A percentile compares a stretch with the other conserved stretches of the same genome.
phyloP scores from a whole-genome alignment of 2,113 vertebrate genomes.

The Carlito syrichta region DNA sequence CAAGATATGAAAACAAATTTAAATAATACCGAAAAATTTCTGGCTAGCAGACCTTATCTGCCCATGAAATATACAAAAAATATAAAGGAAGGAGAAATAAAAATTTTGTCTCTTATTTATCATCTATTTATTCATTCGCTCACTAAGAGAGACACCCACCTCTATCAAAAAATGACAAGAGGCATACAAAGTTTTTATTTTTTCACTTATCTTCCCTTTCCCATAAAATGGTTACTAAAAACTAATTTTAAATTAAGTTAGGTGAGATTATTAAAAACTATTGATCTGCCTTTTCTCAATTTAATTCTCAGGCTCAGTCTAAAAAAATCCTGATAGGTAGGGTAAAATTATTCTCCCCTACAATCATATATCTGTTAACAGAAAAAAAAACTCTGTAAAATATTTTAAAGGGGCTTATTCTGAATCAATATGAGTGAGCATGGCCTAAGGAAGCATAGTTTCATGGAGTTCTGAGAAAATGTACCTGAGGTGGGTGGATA shows the following conservation, averaged over 20 bases:
- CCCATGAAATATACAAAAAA: not conserved
- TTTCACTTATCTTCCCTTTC: not conserved
- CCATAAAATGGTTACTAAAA: not conserved
- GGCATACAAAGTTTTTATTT: constrained; percentile 54
- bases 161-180: constrained; percentile 28
- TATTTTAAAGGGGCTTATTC: too few species aligned
- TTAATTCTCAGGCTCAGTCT: too few species aligned
- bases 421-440: too few species aligned
- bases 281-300: too few species aligned
- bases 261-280: not conserved
- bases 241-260: constrained; percentile 14
- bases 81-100: not conserved
- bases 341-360: too few species aligned
- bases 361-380: not conserved
- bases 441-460: too few species aligned
- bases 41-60: constrained; percentile 45
- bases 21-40: not conserved
- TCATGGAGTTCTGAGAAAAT: too few species aligned
- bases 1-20: not conserved
- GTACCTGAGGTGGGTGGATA: too few species aligned
- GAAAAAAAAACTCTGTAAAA: too few species aligned
- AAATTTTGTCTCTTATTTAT: not conserved
- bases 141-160: not conserved
- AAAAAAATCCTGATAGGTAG: too few species aligned
- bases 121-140: not conserved